Base-by-base conservation (phyloP, 1,140 invertebrate genomes). In the Drosophila kanapiae region DNA sequence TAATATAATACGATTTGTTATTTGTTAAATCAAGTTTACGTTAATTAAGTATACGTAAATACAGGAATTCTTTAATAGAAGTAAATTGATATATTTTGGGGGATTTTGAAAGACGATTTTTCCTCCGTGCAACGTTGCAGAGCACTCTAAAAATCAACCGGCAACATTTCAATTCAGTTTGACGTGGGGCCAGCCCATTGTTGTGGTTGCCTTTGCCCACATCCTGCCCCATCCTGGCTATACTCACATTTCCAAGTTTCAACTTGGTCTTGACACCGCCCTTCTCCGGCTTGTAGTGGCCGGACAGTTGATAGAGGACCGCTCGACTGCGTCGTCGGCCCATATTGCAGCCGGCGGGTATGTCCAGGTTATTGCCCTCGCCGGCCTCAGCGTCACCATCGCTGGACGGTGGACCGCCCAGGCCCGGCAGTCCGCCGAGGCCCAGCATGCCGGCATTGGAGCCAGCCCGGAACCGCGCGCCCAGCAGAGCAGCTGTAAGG, bases 261-360 rank as follows among this genome's bases (percentile, higher is more conserved):
- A 98, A 95, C 95, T 99, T 99, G 71, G 96, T 97, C 94, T 99
- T 99, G 93, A 96, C 95, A 38, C 85, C 85, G 18, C 85, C 82
- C 93, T 97, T 97, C 91, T 98, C 97, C 85, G 97, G 97, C 93
- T 98, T 97, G 94, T 98, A 98, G 94, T 99, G 98, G 56, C 98
- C 98, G 64, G 97, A 98, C 72, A 99, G 95, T 94, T 99, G 98
- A 94, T 99, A 99, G 53, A 99, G 95, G 51, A 99, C 98, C 38
- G 98, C 98, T 87, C 98, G 95, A 93, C 97, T 98, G 86, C 98
- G 95, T 86, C 98, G 95, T 78, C 98, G 94, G 64, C 97, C 97
- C 94, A 95, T 95, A 93, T 98, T 98, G 93, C 97, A 97, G 88
- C 96, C 96, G 67, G 97, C 96, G 59, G 97, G 97, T 78, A 96